These are phyloP conservation scores for Drosophila bocqueti DNA, from an alignment of 1,140 invertebrate genomes.

Conservation along the genomic window DNA sequence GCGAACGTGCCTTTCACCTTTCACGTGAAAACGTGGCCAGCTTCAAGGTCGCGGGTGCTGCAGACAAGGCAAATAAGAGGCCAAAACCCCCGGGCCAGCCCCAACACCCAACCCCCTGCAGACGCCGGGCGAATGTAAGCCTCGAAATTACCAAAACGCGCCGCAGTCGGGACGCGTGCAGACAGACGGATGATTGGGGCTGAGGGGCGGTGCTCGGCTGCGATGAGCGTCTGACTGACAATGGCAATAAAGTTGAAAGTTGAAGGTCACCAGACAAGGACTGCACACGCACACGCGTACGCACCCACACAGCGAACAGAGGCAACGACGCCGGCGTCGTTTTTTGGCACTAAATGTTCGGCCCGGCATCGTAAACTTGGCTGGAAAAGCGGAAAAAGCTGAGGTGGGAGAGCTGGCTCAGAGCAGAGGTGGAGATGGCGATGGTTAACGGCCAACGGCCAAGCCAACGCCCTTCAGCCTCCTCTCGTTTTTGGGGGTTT, in stretches of 20 bases:
- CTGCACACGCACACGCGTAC: slow-evolving; percentile 29
- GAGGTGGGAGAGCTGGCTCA: slow-evolving; percentile 33
- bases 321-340: slow-evolving; percentile 57
- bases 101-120: too few relatives aligned
- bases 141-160: slow-evolving; percentile 75
- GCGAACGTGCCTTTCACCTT: slow-evolving; percentile 81
- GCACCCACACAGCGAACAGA: slow-evolving; percentile 10
- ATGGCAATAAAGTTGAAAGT: slow-evolving; percentile 84
- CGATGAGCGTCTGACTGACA: slow-evolving; percentile 64
- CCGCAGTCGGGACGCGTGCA: slow-evolving; percentile 54
- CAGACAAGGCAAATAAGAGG: slow-evolving; percentile 64
- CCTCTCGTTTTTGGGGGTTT: slow-evolving; percentile 20
- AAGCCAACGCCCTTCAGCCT: slow-evolving; percentile 67
- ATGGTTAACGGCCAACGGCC: slow-evolving; percentile 18
- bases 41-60: slow-evolving; percentile 70
- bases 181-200: not conserved
- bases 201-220: not conserved
- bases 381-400: too few relatives aligned
- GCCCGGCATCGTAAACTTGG: slow-evolving; percentile 23
- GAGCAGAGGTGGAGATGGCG: slow-evolving; percentile 48
- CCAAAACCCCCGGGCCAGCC: slow-evolving; percentile 23
- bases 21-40: slow-evolving; percentile 75
- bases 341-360: slow-evolving; percentile 64
- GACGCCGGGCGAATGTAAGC: slow-evolving; percentile 56
- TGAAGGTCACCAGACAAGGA: slow-evolving; percentile 80